phyloP scores from a whole-genome alignment of 1,140 invertebrate genomes.

The Drosophila santomea region DNA sequence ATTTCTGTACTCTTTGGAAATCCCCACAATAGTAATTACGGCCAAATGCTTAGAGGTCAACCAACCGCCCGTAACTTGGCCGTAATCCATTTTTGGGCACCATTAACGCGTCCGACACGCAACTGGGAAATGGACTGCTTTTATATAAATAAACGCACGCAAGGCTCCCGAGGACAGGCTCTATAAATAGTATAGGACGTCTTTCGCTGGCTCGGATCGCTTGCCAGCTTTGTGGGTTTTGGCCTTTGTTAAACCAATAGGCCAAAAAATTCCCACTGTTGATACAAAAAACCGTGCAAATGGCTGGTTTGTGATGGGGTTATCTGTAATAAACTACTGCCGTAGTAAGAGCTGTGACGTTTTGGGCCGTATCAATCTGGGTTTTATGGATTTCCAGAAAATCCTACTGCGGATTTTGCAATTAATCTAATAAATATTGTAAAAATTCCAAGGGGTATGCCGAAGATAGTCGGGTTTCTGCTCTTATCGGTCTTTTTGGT shows the following conservation, averaged over 20 bases:
- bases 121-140: constrained; percentile 29
- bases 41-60: constrained; percentile 7
- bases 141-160: constrained; percentile 64
- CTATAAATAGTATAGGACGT: constrained; percentile 25
- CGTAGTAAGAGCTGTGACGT: constrained; percentile 6
- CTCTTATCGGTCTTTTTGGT: constrained; percentile 24
- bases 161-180: constrained; percentile 22
- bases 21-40: constrained; percentile 39
- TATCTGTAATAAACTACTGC: constrained; percentile 17
- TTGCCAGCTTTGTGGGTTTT: constrained; percentile 8
- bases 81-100: constrained; percentile 37
- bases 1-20: constrained; percentile 28
- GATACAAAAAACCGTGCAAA: constrained; percentile 27
- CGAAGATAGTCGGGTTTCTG: constrained; percentile 3
- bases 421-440: constrained; percentile 1
- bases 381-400: constrained; percentile 6
- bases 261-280: constrained; percentile 31
- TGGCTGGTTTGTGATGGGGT: constrained; percentile 37
- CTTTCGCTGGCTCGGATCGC: constrained; percentile 2
- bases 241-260: constrained; percentile 25
- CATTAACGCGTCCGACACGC: constrained; percentile 31
- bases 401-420: constrained; percentile 8
- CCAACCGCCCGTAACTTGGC: constrained; percentile 1
- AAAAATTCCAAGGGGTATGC: constrained; percentile 2
- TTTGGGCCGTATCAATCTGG: constrained; percentile 8